Evolutionary conservation across 2,888 invertebrate genomes (phyloP), one percentile per base, ranked within the genome.

Genomic region (Anarsia innoxiella): DNA sequence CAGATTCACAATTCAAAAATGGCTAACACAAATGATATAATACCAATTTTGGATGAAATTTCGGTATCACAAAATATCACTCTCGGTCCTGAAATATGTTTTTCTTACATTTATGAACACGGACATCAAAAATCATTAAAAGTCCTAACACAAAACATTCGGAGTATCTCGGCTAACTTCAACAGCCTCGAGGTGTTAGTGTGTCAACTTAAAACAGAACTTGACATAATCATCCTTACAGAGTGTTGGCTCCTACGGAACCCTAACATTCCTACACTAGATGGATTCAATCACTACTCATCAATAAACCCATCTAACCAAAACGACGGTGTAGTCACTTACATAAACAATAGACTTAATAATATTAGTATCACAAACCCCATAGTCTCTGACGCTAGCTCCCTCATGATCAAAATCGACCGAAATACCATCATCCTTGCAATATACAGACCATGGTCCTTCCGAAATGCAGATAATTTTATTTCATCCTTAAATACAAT

Each of bases 391-490:
- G 42, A 48, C 10, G 34, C 42, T 13, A 48, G 35, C 8, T 37
- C 34, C 11, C 25, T 46, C 11, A 2, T 23, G 2, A 29, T 46
- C 10, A 37, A 36, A 25, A 28, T 31, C n/a, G 13, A 37, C 11
- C 2, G 12, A 8, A 25, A 42, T 9, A 39, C 37, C 9, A 27
- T 32, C 8, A 32, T 45, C 3, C 23, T 41, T 5, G 41, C 44
- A 10, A 29, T 51, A 1, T 51, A 47, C 37, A 37, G 48, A 9
- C 43, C 51, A 3, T 46, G 48, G 4, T 42, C 44, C 0, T 36
- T 23, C 5, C 16, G 30, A 10, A 46, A 45, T 14, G 37, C 30
- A 6, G 5, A 31, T 5, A 16, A 16, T 12, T 49, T 47, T 23
- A 11, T 47, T 2, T 2, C 13, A 2, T 44, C 44, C 2, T 26